Base-by-base conservation (phyloP, 1,140 invertebrate species). In the Drosophila ananassae region DNA sequence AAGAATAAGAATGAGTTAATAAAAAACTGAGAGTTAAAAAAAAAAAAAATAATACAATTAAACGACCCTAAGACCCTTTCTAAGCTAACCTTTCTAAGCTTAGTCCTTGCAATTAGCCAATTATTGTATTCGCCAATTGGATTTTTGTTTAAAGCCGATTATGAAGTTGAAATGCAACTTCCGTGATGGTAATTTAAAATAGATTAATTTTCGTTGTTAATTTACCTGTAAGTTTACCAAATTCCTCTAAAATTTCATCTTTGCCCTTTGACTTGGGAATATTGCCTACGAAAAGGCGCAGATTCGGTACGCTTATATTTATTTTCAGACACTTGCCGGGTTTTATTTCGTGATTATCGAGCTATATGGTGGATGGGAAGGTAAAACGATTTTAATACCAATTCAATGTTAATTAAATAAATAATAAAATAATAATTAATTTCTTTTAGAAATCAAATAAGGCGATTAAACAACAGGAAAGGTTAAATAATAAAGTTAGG, bases 241-340 rank as follows among this genome's bases (percentile, higher is more conserved):
- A 99, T 96, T 99, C 98, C 94, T 99, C 98, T 95, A 98, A 96
- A 95, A 99, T 99, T 96, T 99, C 98, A 95, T 99, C 98, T 98
- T 98, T 99, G 95, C 97, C 97, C 97, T 99, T 99, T 95, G 97
- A 98, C 96, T 99, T 99, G 95, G 98, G 98, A 96, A 99, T 99
- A 96, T 99, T 99, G 94, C 98, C 98, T 94, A 99, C 97, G 96
- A 99, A 99, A 95, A 99, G 97, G 94, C 98, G 97, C 94, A 98
- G 97, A 95, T 99, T 99, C 94, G 98, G 98, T 95, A 99, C 97
- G 94, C 98, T 99, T 96, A 99, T 97, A 96, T 99, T 99, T 95
- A 99, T 98, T 98, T 99, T 99, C 94, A 99, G 95, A 94, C 95
- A 96, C 96, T 99, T 99, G 94, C 98, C 98, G 93, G 97, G 96